These are phyloP conservation scores for Sitophilus oryzae DNA, from an alignment of 1,140 invertebrate genomes.

Conservation along the genomic window DNA sequence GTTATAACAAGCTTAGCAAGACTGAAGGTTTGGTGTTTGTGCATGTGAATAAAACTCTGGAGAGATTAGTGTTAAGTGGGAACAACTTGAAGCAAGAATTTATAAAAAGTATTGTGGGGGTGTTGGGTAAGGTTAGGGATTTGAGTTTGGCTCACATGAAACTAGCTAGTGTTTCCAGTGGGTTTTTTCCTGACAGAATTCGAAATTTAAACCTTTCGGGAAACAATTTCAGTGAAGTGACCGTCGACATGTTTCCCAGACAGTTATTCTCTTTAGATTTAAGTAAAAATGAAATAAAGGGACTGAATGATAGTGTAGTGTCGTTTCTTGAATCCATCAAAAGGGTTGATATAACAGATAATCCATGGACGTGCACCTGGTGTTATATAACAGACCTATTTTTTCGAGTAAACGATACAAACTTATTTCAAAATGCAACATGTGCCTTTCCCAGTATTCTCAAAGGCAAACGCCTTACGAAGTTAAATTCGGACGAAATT, in stretches of 20 bases:
- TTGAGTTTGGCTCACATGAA: slow-evolving; percentile 55
- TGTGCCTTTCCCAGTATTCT: slow-evolving; percentile 39
- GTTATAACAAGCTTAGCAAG: slow-evolving; percentile 65
- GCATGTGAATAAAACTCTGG: slow-evolving; percentile 55
- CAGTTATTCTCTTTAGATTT: slow-evolving; percentile 55
- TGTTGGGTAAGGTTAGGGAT: slow-evolving; percentile 51
- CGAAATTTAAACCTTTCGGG: slow-evolving; percentile 53
- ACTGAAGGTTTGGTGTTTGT: slow-evolving; percentile 56
- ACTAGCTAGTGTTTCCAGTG: slow-evolving; percentile 49
- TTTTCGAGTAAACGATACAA: slow-evolving; percentile 43
- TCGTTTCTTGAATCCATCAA: slow-evolving; percentile 49
- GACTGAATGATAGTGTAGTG: slow-evolving; percentile 52
- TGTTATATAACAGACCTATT: slow-evolving; percentile 53
- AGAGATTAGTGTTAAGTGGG: slow-evolving; percentile 59
- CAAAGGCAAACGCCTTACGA: slow-evolving; percentile 29
- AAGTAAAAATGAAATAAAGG: slow-evolving; percentile 55
- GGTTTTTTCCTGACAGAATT: slow-evolving; percentile 49
- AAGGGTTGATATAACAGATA: slow-evolving; percentile 51
- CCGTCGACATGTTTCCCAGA: slow-evolving; percentile 42
- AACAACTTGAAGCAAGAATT: slow-evolving; percentile 48
- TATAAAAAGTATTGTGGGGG: slow-evolving; percentile 50
- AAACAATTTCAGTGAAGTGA: slow-evolving; percentile 43
- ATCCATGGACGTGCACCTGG: slow-evolving; percentile 60
- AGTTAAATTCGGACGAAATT: slow-evolving; percentile 34
- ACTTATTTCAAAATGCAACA: slow-evolving; percentile 30